Conservation (phyloP, 2,113 vertebrate species). For the Calyptomena viridis region DNA sequence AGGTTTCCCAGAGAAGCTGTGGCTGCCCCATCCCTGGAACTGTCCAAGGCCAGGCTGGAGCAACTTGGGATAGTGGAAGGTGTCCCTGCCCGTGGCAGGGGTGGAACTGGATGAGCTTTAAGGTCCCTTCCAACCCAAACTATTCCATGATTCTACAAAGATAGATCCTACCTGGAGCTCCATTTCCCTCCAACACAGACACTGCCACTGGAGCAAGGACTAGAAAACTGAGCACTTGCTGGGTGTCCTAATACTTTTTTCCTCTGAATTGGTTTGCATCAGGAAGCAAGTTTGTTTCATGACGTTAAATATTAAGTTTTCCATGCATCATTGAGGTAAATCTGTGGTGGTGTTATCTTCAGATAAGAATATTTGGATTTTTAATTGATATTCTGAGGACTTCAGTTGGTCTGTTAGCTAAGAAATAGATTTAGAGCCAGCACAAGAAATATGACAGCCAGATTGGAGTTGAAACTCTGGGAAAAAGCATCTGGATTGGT, state of each 20-base stretch:
- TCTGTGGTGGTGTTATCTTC: not conserved
- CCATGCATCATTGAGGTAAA: not conserved
- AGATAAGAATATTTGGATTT: not conserved
- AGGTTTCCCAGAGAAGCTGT: too few relatives aligned
- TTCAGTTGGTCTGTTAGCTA: not conserved
- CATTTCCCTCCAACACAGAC: not conserved
- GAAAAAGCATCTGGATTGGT: not conserved
- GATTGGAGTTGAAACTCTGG: not conserved
- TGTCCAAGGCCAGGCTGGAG: too few relatives aligned
- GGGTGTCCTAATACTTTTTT: not conserved
- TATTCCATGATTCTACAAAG: not conserved
- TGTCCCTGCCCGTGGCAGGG: too few relatives aligned
- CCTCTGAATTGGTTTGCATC: not conserved
- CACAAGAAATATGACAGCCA: not conserved
- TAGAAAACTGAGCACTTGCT: not conserved
- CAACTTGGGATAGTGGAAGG: too few relatives aligned
- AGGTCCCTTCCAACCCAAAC: not conserved
- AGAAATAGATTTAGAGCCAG: not conserved
- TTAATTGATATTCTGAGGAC: not conserved
- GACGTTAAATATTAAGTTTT: not conserved
- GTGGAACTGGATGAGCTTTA: not conserved
- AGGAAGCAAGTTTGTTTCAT: not conserved
- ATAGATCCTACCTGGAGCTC: not conserved
- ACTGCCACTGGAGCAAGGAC: not conserved
- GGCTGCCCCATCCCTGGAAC: too few relatives aligned